Evolutionary conservation across 2,888 invertebrate genomes (phyloP).

Genomic region (Tortricodes alternella): DNA sequence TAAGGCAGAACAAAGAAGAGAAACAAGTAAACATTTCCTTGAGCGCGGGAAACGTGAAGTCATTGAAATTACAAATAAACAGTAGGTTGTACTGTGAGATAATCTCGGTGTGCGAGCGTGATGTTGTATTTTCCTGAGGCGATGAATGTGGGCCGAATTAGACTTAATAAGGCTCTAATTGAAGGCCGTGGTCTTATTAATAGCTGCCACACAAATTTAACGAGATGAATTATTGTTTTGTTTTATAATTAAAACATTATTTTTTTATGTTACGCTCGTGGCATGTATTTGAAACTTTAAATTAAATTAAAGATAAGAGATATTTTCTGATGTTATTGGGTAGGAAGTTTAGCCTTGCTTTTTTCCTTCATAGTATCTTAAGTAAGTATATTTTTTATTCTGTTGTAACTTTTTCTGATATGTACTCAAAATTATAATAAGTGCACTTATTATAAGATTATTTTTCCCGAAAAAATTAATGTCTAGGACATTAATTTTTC

Average conservation of each 20-base stretch:
- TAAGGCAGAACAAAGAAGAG: constrained; percentile 47
- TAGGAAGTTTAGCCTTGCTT: constrained; percentile 22
- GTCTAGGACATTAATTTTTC: too few species aligned
- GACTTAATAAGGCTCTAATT: constrained; percentile 52
- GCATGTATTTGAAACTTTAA: constrained; percentile 19
- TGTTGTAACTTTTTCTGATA: too few species aligned
- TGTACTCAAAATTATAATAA: too few species aligned
- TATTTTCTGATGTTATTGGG: constrained; percentile 7
- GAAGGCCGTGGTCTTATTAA: constrained; percentile 52
- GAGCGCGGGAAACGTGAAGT: constrained; percentile 60
- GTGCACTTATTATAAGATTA: too few species aligned
- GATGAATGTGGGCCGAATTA: constrained; percentile 53
- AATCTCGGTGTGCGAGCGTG: constrained; percentile 42
- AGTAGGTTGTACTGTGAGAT: constrained; percentile 38
- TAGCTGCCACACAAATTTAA: constrained; percentile 27
- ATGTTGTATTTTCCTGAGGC: constrained; percentile 53
- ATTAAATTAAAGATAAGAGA: constrained; percentile 28
- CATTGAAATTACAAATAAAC: constrained; percentile 40
- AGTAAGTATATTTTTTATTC: constrained; percentile 7
- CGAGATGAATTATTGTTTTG: constrained; percentile 30
- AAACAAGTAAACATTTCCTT: constrained; percentile 55
- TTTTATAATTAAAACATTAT: constrained; percentile 28
- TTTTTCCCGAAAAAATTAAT: too few species aligned
- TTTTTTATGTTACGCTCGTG: constrained; percentile 13
- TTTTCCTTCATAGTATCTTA: neutral